These are phyloP conservation scores for Xenopus petersii DNA, from an alignment of 2,797 vertebrate species.

Conservation along the genomic window DNA sequence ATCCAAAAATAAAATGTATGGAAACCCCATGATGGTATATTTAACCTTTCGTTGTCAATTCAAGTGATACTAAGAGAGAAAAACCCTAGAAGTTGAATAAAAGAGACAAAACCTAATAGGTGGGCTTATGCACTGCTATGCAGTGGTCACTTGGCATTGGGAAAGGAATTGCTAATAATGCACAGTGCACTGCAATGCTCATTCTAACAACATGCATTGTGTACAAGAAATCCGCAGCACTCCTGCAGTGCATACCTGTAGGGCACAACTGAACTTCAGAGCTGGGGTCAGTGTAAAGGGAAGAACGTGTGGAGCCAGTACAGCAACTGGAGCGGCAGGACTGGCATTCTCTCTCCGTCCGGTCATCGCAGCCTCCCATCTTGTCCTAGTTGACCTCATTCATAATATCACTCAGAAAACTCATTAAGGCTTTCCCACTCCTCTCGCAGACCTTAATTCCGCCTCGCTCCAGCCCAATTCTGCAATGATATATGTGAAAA, in stretches of 20 bases:
- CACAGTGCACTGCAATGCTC: no score
- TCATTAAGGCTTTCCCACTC: conserved; percentile 64
- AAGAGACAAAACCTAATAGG: no score
- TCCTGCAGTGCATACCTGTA: background rate
- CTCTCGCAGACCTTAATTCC: conserved; percentile 59
- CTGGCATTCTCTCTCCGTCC: background rate
- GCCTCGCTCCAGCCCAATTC: conserved; percentile 64
- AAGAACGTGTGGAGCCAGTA: background rate
- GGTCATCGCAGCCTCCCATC: conserved; percentile 51
- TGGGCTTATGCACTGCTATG: no score
- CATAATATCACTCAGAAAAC: conserved; percentile 68
- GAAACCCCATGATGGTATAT: no score
- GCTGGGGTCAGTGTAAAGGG: background rate
- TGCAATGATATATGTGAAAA: conserved; percentile 66
- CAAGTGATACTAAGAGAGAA: no score
- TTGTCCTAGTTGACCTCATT: conserved; percentile 68
- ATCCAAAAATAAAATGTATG: no score
- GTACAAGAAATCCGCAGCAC: background rate
- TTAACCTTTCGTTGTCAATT: no score
- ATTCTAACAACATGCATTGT: no score
- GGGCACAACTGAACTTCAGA: background rate
- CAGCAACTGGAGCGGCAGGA: background rate
- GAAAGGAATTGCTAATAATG: no score
- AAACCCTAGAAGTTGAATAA: no score
- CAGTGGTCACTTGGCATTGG: no score